These are phyloP conservation scores for Gallinago media DNA, from an alignment of 2,113 vertebrate genomes.

Conservation along the genomic window DNA sequence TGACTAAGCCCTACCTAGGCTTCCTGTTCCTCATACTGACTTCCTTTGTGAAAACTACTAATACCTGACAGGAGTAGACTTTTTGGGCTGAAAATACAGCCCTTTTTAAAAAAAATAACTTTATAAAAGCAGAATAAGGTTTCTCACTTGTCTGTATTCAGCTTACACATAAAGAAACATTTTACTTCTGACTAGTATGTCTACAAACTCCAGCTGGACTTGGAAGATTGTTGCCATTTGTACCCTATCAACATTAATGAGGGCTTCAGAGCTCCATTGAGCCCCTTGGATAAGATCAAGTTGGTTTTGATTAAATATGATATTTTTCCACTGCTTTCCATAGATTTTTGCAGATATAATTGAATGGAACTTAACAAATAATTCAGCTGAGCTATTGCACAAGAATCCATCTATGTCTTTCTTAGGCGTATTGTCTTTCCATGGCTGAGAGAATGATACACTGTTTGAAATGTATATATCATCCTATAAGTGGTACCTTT, in stretches of 20 bases:
- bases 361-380: neutral
- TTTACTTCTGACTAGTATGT: neutral
- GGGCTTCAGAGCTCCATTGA: neutral
- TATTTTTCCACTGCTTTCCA: neutral
- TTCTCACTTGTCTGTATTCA: neutral
- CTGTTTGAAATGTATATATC: neutral
- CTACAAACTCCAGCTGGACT: neutral
- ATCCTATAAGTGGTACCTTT: neutral
- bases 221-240: neutral
- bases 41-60: neutral
- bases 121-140: neutral
- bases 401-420: neutral
- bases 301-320: neutral
- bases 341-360: neutral
- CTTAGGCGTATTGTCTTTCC: neutral
- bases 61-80: neutral
- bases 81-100: neutral
- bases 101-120: neutral
- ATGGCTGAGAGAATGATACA: neutral
- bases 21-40: slow-evolving; percentile 1
- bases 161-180: neutral
- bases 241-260: neutral
- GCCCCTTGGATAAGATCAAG: neutral
- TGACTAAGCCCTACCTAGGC: slow-evolving; percentile 34
- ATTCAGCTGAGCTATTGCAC: neutral